These are phyloP conservation scores for Ramazzottius varieornatus DNA, from an alignment of 2,888 invertebrate species.

Conservation along the genomic window DNA sequence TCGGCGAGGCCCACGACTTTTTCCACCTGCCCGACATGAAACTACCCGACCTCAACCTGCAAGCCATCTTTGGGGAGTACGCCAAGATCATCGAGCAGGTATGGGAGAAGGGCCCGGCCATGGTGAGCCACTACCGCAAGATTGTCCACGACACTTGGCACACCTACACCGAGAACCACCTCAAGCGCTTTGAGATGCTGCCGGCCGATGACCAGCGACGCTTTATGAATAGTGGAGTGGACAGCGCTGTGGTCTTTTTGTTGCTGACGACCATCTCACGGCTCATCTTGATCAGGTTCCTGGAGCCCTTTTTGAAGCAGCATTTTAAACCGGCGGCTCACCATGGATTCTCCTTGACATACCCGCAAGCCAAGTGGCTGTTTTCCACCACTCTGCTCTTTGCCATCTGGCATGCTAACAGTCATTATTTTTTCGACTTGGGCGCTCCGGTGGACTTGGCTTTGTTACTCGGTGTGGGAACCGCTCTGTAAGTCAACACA, in stretches of 20 bases:
- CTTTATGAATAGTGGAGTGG: neutral
- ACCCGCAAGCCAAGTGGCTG: neutral
- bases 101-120: neutral
- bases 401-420: neutral
- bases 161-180: neutral
- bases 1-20: neutral
- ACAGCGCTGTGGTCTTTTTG: neutral
- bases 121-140: neutral
- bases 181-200: neutral
- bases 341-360: neutral
- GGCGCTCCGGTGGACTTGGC: neutral
- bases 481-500: neutral
- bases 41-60: neutral
- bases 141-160: neutral
- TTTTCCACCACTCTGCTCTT: neutral
- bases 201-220: neutral
- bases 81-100: neutral
- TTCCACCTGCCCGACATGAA: neutral
- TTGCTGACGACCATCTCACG: neutral
- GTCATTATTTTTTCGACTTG: neutral
- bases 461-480: neutral
- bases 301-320: neutral
- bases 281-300: neutral
- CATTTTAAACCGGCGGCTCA: neutral
- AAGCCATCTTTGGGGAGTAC: neutral